These are phyloP conservation scores for Bothrops jararaca DNA, from an alignment of 2,113 vertebrate species.

Conservation along the genomic window DNA sequence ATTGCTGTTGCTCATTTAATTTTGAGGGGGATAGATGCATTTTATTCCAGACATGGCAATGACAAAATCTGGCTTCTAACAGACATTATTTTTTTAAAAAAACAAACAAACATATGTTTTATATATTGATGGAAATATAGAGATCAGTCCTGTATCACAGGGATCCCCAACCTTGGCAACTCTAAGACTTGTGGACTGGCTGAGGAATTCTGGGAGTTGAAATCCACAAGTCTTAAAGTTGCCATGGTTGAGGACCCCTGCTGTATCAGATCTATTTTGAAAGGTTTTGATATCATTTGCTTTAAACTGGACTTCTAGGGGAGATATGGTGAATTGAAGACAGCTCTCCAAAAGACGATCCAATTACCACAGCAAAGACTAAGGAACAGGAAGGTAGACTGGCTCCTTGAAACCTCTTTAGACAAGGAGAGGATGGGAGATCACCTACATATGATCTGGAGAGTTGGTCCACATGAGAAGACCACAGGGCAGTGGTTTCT, in stretches of 20 bases:
- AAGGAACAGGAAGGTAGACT: background rate
- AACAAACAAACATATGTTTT: background rate
- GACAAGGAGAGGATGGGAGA: background rate
- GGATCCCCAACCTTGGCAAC: too few relatives aligned
- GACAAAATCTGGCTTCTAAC: background rate
- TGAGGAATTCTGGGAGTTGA: too few relatives aligned
- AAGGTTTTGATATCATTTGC: background rate
- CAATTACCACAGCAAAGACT: background rate
- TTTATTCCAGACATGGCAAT: background rate
- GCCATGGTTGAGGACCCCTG: too few relatives aligned
- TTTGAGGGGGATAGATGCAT: background rate
- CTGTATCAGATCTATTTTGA: background rate
- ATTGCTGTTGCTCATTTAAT: background rate
- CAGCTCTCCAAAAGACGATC: background rate
- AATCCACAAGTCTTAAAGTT: too few relatives aligned
- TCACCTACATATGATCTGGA: background rate
- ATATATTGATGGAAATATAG: background rate
- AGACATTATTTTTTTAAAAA: background rate
- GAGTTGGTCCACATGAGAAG: background rate
- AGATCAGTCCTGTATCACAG: background rate
- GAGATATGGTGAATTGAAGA: background rate
- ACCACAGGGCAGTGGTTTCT: background rate
- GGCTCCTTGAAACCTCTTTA: background rate
- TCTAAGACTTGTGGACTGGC: too few relatives aligned
- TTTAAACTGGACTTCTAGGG: background rate